These are phyloP conservation scores for Druceiella hillmani DNA, from an alignment of 2,888 invertebrate genomes.

Conservation along the genomic window DNA sequence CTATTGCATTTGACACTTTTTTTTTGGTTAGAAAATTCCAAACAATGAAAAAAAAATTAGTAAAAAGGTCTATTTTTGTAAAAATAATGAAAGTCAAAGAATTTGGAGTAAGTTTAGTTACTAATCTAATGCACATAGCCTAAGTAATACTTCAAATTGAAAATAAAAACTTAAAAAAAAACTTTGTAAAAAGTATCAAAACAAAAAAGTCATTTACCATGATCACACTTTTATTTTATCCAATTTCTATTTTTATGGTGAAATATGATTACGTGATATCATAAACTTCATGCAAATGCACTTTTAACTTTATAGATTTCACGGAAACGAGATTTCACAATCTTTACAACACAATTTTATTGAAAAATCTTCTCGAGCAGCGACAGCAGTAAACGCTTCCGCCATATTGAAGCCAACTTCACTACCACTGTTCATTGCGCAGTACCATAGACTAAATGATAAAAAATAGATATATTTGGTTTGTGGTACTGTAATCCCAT, in stretches of 20 bases:
- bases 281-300: no score
- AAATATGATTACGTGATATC: no score
- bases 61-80: conserved; percentile 32
- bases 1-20: conserved; percentile 41
- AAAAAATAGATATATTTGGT: no score
- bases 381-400: conserved; percentile 49
- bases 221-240: conserved; percentile 33
- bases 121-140: no score
- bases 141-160: conserved; percentile 22
- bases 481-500: no score
- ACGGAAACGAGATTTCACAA: conserved; percentile 31
- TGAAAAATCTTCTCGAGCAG: conserved; percentile 38
- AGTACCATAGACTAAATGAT: no score
- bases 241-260: not conserved
- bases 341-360: conserved; percentile 31
- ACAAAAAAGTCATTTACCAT: conserved; percentile 56
- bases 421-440: no score
- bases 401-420: conserved; percentile 55
- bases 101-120: no score
- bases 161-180: conserved; percentile 33
- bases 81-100: no score
- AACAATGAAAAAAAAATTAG: conserved; percentile 46
- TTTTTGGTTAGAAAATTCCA: conserved; percentile 50
- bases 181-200: conserved; percentile 53
- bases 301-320: no score